These are phyloP conservation scores for Schizotus pectinicornis DNA, from an alignment of 2,888 invertebrate genomes.

Conservation along the genomic window DNA sequence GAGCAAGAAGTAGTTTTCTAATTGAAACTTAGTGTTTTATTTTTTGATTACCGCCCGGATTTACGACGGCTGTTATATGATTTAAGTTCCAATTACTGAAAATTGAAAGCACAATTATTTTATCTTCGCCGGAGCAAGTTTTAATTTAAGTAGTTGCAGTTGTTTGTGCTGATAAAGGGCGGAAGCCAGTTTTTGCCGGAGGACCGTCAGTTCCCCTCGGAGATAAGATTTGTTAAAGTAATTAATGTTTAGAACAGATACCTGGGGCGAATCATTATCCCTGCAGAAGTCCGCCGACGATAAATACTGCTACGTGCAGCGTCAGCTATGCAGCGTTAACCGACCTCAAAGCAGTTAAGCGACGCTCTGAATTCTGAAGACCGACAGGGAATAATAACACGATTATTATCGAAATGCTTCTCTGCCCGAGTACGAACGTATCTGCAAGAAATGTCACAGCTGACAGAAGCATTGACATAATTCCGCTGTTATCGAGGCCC, in stretches of 20 bases:
- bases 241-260: conserved; percentile 33
- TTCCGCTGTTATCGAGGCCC: too few species aligned
- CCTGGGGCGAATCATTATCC: conserved; percentile 33
- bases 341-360: too few species aligned
- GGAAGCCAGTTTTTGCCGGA: conserved; percentile 11
- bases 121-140: conserved; percentile 21
- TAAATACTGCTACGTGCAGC: conserved; percentile 27
- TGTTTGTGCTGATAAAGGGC: conserved; percentile 27
- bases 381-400: too few species aligned
- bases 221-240: conserved; percentile 37
- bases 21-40: conserved; percentile 20
- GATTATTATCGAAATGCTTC: too few species aligned
- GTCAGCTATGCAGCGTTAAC: conserved; percentile 23
- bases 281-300: conserved; percentile 21
- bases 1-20: conserved; percentile 14
- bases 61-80: conserved; percentile 25
- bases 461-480: too few species aligned
- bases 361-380: too few species aligned
- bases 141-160: conserved; percentile 28
- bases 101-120: conserved; percentile 31
- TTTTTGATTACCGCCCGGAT: conserved; percentile 22
- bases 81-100: conserved; percentile 25
- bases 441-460: too few species aligned
- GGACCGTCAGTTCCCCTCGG: conserved; percentile 1
- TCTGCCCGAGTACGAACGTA: too few species aligned